Evolutionary conservation across 2,888 invertebrate species (phyloP).

Genomic region (Zelleria hepariella): DNA sequence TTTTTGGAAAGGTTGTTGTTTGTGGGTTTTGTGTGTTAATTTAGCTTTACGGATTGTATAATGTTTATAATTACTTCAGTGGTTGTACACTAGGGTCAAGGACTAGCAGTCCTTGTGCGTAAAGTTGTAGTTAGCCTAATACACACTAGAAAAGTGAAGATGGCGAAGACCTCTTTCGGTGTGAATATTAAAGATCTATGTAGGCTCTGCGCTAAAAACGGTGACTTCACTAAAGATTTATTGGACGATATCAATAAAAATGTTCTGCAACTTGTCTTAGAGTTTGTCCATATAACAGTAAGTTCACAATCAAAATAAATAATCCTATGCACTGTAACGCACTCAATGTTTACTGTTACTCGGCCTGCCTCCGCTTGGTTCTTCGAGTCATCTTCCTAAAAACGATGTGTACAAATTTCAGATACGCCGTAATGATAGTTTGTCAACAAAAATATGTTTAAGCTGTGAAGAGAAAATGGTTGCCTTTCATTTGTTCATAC

Average conservation of each 20-base stretch:
- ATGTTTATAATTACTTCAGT: not conserved
- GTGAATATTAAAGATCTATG: constrained; percentile 40
- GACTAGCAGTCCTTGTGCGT: too few species aligned
- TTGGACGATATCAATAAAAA: constrained; percentile 47
- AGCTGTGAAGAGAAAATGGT: constrained; percentile 62
- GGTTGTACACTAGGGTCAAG: too few species aligned
- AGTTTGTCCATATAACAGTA: constrained; percentile 50
- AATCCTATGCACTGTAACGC: too few species aligned
- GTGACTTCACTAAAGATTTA: constrained; percentile 53
- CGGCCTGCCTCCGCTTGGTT: too few species aligned
- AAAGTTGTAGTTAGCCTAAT: too few species aligned
- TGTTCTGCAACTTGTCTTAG: constrained; percentile 48
- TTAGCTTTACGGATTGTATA: not conserved
- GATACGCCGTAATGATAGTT: constrained; percentile 45
- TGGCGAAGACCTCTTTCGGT: not conserved
- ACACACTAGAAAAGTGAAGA: too few species aligned
- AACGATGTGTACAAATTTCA: constrained; percentile 20
- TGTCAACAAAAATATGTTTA: constrained; percentile 55
- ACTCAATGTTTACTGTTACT: too few species aligned
- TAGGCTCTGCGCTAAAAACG: constrained; percentile 55
- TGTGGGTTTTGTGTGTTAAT: not conserved
- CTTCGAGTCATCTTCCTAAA: too few species aligned
- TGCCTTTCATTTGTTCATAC: constrained; percentile 54
- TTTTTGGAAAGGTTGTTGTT: too few species aligned
- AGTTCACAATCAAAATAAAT: too few species aligned